These are phyloP conservation scores for Perizoma affinitatum DNA, from an alignment of 2,888 invertebrate genomes.

Conservation along the genomic window DNA sequence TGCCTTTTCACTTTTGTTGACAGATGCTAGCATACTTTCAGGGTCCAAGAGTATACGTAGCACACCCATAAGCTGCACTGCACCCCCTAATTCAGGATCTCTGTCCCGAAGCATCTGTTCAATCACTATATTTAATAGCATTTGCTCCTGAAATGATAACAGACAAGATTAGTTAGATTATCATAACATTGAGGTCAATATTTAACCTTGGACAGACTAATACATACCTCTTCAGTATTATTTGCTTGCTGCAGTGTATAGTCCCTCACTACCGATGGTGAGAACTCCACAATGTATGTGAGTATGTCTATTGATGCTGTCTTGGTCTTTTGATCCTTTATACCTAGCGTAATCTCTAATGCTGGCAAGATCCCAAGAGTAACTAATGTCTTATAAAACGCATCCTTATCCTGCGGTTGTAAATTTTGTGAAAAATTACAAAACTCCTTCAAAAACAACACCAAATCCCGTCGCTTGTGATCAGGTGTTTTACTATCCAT, in stretches of 20 bases:
- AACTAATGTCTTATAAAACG: constrained; percentile 97
- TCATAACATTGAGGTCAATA: constrained; percentile 27
- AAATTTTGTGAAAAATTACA: constrained; percentile 99
- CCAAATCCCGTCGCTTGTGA: constrained; percentile 94
- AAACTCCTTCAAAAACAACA: constrained; percentile 99
- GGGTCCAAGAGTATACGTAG: constrained; percentile 96
- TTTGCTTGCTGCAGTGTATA: constrained; percentile 97
- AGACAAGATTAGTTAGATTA: constrained; percentile 22
- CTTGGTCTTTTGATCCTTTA: constrained; percentile 97
- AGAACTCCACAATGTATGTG: constrained; percentile 99
- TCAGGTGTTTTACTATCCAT: constrained; percentile 95
- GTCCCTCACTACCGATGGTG: constrained; percentile 98
- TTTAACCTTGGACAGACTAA: constrained; percentile 14
- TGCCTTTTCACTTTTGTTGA: constrained; percentile 97
- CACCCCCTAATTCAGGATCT: constrained; percentile 98
- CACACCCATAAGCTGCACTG: constrained; percentile 98
- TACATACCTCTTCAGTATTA: constrained; percentile 92
- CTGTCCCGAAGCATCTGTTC: constrained; percentile 98
- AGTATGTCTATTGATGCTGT: constrained; percentile 99
- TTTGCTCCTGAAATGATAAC: constrained; percentile 90
- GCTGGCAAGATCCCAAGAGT: constrained; percentile 94
- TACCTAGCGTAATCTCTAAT: constrained; percentile 94
- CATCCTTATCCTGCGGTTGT: constrained; percentile 98
- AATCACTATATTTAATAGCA: constrained; percentile 97
- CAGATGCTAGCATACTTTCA: constrained; percentile 97